Percentiles rank a stretch among this genome's conserved stretches.
These are phyloP conservation scores for Drosophila serrata DNA, from an alignment of 1,140 invertebrate genomes.

Conservation along the genomic window DNA sequence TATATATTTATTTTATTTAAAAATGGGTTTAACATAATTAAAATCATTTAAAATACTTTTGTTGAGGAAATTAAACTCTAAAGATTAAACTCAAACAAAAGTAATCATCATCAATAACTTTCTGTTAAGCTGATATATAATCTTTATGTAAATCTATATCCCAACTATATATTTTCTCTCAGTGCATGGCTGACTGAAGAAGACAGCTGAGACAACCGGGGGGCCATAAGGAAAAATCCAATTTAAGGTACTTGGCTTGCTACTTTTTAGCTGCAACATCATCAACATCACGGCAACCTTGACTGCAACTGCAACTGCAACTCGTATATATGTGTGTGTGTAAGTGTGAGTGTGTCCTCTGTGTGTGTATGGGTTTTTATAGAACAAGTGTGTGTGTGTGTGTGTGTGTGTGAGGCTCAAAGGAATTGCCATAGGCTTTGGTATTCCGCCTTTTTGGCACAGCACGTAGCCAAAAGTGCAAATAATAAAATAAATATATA, in stretches of 20 bases:
- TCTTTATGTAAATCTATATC: too few relatives aligned
- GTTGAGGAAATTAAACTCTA: background rate
- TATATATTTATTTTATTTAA: background rate
- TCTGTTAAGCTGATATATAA: too few relatives aligned
- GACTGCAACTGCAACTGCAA: slow-evolving; percentile 48
- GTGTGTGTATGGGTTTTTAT: slow-evolving; percentile 6
- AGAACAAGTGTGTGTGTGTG: slow-evolving; percentile 10
- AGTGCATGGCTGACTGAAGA: background rate
- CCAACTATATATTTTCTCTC: background rate
- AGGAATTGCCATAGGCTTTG: slow-evolving; percentile 50
- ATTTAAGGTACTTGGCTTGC: slow-evolving; percentile 48
- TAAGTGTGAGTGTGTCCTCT: background rate
- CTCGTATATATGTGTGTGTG: slow-evolving; percentile 11
- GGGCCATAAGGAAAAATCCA: slow-evolving; percentile 38
- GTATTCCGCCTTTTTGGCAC: slow-evolving; percentile 47
- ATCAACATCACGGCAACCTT: slow-evolving; percentile 39
- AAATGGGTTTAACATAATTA: background rate
- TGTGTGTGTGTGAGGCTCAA: slow-evolving; percentile 23
- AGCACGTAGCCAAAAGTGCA: slow-evolving; percentile 74
- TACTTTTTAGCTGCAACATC: slow-evolving; percentile 50
- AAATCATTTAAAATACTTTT: background rate
- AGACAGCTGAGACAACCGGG: background rate
- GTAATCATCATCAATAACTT: too few relatives aligned
- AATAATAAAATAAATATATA: slow-evolving; percentile 79
- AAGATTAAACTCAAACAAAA: background rate